Evolutionary conservation across 2,797 vertebrate species (phyloP).

Genomic region (Phoxinus dragarum): DNA sequence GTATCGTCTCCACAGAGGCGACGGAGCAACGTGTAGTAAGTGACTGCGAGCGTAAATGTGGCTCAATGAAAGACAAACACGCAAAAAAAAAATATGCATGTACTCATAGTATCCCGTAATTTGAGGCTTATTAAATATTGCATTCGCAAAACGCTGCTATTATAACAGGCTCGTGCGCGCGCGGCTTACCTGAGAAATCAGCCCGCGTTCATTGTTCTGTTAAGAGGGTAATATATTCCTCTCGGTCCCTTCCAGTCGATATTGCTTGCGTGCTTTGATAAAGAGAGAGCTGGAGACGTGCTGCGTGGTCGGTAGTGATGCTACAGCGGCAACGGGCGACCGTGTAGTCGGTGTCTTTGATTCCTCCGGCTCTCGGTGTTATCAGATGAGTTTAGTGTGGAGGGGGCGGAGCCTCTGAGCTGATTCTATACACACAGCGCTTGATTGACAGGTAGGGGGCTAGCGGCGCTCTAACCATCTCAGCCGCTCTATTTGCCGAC

Average conservation of each 20-base stretch:
- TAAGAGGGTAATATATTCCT: neutral
- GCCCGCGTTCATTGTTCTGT: slow-evolving; percentile 53
- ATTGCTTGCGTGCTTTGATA: slow-evolving; percentile 16
- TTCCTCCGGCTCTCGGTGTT: slow-evolving; percentile 21
- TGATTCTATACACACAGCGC: neutral
- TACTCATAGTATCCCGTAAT: neutral
- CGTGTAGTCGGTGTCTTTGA: slow-evolving; percentile 10
- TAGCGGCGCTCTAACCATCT: neutral
- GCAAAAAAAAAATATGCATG: neutral
- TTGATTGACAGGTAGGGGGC: slow-evolving; percentile 19
- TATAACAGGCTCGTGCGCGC: neutral
- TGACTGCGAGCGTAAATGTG: neutral
- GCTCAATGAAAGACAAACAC: neutral
- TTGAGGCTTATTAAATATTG: neutral
- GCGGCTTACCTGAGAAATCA: slow-evolving; percentile 58
- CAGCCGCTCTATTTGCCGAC: neutral
- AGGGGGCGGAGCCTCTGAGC: slow-evolving; percentile 28
- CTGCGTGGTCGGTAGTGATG: neutral
- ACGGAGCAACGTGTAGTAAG: slow-evolving; percentile 17
- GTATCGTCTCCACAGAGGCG: neutral
- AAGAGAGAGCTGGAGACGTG: slow-evolving; percentile 24
- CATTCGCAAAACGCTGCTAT: slow-evolving; percentile 21
- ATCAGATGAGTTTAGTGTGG: slow-evolving; percentile 32
- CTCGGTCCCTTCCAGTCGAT: slow-evolving; percentile 8
- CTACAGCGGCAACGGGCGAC: neutral